Conservation (phyloP, 30 jellyfish, hydroid and myxozoan genomes). For the Aurelia coerulea region DNA sequence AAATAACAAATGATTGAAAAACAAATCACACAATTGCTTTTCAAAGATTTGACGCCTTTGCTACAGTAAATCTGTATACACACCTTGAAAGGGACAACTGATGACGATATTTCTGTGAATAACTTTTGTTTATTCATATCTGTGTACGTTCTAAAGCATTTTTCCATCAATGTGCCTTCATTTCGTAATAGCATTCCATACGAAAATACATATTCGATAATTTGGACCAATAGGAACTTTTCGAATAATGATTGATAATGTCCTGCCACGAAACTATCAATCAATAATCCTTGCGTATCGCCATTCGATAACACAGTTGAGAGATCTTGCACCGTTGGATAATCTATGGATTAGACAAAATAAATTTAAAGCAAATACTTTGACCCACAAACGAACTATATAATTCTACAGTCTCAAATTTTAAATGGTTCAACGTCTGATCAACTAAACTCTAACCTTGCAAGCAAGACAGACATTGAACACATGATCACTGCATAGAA, state of each 20-base stretch:
- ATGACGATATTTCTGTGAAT: conserved; percentile 26
- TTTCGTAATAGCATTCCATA: conserved; percentile 58
- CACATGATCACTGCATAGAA: too few relatives aligned
- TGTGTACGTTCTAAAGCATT: conserved; percentile 45
- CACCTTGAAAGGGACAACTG: conserved; percentile 66
- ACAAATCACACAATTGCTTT: too few relatives aligned
- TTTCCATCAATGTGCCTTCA: conserved; percentile 48
- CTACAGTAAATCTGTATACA: not conserved
- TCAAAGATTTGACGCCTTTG: too few relatives aligned
- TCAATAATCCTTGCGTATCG: conserved; percentile 50
- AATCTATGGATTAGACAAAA: not conserved
- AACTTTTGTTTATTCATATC: conserved; percentile 32
- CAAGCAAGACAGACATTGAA: too few relatives aligned
- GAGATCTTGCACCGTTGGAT: conserved; percentile 28
- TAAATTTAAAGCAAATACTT: too few relatives aligned
- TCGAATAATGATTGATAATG: conserved; percentile 56
- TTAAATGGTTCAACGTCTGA: too few relatives aligned
- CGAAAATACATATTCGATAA: conserved; percentile 45
- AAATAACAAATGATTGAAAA: too few relatives aligned
- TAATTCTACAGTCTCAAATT: too few relatives aligned
- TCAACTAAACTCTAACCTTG: too few relatives aligned
- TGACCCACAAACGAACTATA: too few relatives aligned
- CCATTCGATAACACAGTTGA: conserved; percentile 20
- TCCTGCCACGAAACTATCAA: conserved; percentile 71
- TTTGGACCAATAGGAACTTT: conserved; percentile 49